phyloP scores from a whole-genome alignment of 1,140 invertebrate species.

The Brachionus manjavacas region DNA sequence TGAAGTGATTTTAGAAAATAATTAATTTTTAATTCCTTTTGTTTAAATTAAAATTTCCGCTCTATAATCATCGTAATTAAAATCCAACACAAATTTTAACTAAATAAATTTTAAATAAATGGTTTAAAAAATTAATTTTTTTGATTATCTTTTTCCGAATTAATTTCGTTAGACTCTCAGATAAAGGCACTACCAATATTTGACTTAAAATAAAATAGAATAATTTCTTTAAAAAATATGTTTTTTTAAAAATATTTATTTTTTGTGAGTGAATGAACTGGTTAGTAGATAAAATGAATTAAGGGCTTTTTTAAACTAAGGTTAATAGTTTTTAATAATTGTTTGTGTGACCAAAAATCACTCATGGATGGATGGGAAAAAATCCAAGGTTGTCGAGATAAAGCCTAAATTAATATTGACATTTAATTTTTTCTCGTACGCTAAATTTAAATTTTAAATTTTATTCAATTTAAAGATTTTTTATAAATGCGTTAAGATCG shows the following conservation, averaged over 20 bases:
- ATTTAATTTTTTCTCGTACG: neutral
- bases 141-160: neutral
- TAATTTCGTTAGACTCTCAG: neutral
- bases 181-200: neutral
- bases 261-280: neutral
- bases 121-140: neutral
- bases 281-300: neutral
- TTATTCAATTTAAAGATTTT: neutral
- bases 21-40: neutral
- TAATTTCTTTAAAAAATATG: neutral
- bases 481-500: neutral
- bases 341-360: neutral
- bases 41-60: neutral
- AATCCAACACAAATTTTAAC: too few relatives aligned
- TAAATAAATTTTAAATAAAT: neutral
- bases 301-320: neutral
- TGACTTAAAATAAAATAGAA: neutral
- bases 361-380: neutral
- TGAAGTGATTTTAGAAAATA: neutral
- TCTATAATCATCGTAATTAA: neutral
- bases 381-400: neutral
- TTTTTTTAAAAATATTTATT: neutral
- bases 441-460: conserved; percentile 37
- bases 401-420: neutral
- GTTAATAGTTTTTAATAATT: neutral